A percentile compares a stretch with the other conserved stretches of the same genome.
phyloP scores from a whole-genome alignment of 2,888 invertebrate species.

The Drosophila anceps region DNA sequence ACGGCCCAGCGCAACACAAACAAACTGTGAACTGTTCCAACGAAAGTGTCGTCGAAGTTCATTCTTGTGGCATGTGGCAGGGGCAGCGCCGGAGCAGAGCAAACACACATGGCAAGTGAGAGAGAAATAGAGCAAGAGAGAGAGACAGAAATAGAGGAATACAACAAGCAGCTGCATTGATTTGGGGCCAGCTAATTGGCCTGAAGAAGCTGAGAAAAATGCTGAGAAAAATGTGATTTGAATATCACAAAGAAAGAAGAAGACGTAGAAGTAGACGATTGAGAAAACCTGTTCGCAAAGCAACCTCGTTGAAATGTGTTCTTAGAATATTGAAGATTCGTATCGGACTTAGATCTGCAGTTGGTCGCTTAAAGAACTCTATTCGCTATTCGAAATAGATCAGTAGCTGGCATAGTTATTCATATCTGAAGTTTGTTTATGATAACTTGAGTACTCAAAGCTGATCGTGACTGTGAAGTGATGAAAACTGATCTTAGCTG shows the following conservation, averaged over 20 bases:
- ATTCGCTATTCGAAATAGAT: neutral
- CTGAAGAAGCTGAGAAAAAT: conserved; percentile 24
- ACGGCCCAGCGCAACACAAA: conserved; percentile 21
- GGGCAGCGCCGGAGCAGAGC: neutral
- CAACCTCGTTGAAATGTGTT: conserved; percentile 1
- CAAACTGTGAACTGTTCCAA: conserved; percentile 59
- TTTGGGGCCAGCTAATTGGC: conserved; percentile 52
- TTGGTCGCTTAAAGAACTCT: neutral
- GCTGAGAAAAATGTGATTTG: conserved; percentile 32
- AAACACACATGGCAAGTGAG: neutral
- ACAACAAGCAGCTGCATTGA: conserved; percentile 43
- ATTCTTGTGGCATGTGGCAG: conserved; percentile 10
- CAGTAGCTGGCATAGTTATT: too few species aligned
- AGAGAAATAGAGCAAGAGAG: neutral
- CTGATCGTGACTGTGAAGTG: neutral
- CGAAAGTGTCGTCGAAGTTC: conserved; percentile 59
- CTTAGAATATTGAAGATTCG: conserved; percentile 8
- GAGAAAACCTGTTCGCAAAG: conserved; percentile 16
- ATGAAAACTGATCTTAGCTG: neutral
- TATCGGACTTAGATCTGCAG: neutral
- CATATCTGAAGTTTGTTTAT: neutral
- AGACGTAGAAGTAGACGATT: neutral
- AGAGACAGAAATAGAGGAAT: too few species aligned
- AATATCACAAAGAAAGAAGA: conserved; percentile 10
- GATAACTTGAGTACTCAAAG: neutral